Conservation (phyloP, 1,140 invertebrate genomes). For the Drosophila takahashii region DNA sequence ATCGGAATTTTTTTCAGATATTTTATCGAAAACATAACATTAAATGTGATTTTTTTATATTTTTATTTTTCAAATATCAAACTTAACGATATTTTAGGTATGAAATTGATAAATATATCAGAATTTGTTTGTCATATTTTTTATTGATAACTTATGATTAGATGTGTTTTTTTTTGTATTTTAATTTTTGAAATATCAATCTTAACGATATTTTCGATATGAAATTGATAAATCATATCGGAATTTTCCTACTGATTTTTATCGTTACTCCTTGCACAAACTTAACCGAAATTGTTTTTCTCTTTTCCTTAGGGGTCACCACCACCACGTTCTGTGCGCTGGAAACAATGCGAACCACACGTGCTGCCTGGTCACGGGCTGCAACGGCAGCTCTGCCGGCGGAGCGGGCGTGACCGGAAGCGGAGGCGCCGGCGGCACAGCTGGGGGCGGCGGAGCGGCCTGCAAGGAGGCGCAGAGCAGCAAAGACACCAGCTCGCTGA, state of each 20-base stretch:
- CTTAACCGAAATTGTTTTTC: background rate
- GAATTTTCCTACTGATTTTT: background rate
- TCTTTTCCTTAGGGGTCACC: constrained; percentile 53
- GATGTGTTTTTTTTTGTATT: too few species aligned
- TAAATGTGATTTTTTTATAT: too few species aligned
- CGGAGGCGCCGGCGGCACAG: constrained; percentile 10
- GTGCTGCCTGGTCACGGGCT: constrained; percentile 76
- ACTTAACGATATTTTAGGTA: too few species aligned
- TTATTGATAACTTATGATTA: too few species aligned
- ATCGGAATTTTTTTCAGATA: too few species aligned
- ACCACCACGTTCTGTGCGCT: constrained; percentile 77
- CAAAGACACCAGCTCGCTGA: constrained; percentile 67
- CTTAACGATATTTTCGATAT: background rate
- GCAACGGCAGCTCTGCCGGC: constrained; percentile 52
- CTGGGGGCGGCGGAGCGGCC: constrained; percentile 18
- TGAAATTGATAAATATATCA: too few species aligned
- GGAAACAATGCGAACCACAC: constrained; percentile 76
- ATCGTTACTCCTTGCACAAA: too few species aligned
- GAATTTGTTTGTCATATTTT: too few species aligned
- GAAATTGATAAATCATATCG: too few species aligned
- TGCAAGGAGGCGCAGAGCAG: constrained; percentile 60
- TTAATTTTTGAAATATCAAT: too few species aligned
- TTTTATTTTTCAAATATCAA: too few species aligned
- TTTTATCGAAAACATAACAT: too few species aligned
- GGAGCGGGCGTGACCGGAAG: constrained; percentile 34